phyloP scores from a whole-genome alignment of 2,888 invertebrate genomes.

The Drosophila ochracea region DNA sequence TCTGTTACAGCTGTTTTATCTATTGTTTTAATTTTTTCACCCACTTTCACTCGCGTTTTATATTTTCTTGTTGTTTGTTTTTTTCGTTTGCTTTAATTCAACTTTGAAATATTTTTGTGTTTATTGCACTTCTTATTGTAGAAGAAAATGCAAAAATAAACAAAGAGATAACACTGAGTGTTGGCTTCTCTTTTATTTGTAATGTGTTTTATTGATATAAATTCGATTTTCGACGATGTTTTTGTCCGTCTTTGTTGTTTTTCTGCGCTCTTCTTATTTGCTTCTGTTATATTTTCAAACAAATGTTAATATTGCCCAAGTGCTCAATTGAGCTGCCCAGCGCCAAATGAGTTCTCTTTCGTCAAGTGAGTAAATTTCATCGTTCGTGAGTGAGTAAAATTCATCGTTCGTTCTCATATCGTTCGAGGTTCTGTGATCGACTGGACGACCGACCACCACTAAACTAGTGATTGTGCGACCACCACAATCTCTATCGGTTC shows the following conservation, averaged over 20 bases:
- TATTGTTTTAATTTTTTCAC: conserved; percentile 33
- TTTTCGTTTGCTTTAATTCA: conserved; percentile 5
- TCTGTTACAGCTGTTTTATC: conserved; percentile 44
- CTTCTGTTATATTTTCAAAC: conserved; percentile 57
- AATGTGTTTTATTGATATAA: conserved; percentile 29
- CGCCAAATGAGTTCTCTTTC: conserved; percentile 10
- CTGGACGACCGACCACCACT: conserved; percentile 29
- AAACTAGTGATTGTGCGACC: conserved; percentile 11
- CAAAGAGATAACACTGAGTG: conserved; percentile 29
- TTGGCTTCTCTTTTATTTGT: background rate
- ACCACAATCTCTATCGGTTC: conserved; percentile 47
- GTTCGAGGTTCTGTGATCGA: background rate
- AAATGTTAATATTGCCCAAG: conserved; percentile 43
- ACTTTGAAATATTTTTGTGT: conserved; percentile 14
- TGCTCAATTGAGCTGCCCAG: conserved; percentile 1
- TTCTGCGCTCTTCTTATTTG: conserved; percentile 61
- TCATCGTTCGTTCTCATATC: conserved; percentile 9
- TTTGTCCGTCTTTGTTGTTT: conserved; percentile 70
- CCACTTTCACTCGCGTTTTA: conserved; percentile 61
- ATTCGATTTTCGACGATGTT: conserved; percentile 51
- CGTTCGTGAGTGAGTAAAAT: background rate
- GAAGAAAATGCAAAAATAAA: conserved; percentile 33
- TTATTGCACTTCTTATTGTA: conserved; percentile 32
- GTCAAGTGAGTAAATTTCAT: conserved; percentile 29
- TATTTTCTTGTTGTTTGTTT: background rate